Evolutionary conservation across 2,888 invertebrate species (phyloP), one percentile per base, ranked within the genome.

Genomic region (Oeneis ivallda): DNA sequence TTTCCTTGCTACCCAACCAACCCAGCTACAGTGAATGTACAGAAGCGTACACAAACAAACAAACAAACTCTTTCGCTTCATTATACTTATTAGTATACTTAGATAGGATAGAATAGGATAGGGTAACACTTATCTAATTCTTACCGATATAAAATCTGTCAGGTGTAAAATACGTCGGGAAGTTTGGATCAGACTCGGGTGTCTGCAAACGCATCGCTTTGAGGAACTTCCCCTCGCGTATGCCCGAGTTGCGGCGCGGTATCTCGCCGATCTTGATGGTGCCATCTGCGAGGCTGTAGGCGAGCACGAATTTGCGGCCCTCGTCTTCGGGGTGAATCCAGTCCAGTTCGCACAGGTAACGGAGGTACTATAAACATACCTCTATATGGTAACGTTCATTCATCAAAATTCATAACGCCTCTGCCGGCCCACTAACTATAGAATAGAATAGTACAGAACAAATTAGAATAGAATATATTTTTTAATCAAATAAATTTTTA

Each of bases 121-220:
- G n/a, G n/a, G n/a, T n/a, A n/a, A n/a, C n/a, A n/a, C n/a, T n/a
- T n/a, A n/a, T n/a, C 13, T 13, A 5, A 13, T 5, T 73, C 83
- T 82, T 72, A 93, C 97, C 97, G 69, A 97, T 95, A 79, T 93
- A 95, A 79, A 98, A 96, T 86, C 96, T 96, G 41, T 94, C 94
- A 0, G 97, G 96, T 0, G 95, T 95, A 76, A 95, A 97, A 81
- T 95, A 96, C 3, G 93, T 92, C 0, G 96, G 96, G 76, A 95
- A 93, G 75, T 95, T 94, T 2, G 93, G 94, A 72, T 94, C 93
- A 0, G 94, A 93, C 0, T 93, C 94, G 0, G 96, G 96, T 70
- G 96, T 96, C 15, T 94, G 93, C 37, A 97, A 79, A 17, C 93
- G 86, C 74, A 93, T 94, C 45, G 94, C 81, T 71, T 93, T 93